Evolutionary conservation across 1,140 invertebrate genomes (phyloP).

Genomic region (Zaprionus gabonicus): DNA sequence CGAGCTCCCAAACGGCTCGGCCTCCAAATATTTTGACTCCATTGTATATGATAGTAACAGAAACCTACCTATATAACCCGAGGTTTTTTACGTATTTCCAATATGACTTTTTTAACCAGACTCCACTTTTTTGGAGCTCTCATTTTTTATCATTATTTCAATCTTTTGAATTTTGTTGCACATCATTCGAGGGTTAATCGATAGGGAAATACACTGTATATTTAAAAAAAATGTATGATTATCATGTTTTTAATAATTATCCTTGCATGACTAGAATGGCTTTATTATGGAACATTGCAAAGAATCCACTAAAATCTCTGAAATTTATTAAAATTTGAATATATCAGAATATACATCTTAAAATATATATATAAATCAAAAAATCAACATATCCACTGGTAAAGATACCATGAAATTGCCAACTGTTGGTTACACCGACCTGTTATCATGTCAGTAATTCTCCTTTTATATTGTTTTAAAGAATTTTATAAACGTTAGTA

Average conservation of each 20-base stretch:
- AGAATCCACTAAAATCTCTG: background rate
- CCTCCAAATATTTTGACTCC: constrained; percentile 46
- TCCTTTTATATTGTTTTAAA: too few relatives aligned
- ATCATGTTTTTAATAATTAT: background rate
- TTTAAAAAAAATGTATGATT: background rate
- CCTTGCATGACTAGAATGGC: background rate
- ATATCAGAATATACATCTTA: background rate
- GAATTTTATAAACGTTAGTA: too few relatives aligned
- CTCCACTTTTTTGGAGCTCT: constrained; percentile 34
- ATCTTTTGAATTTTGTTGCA: constrained; percentile 36
- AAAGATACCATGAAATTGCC: too few relatives aligned
- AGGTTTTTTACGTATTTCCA: constrained; percentile 61
- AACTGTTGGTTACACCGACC: too few relatives aligned
- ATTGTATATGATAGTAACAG: constrained; percentile 42
- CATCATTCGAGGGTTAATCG: constrained; percentile 46
- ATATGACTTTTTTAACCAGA: constrained; percentile 41
- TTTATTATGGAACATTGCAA: background rate
- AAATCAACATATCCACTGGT: background rate
- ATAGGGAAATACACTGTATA: background rate
- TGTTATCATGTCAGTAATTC: too few relatives aligned
- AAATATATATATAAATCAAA: background rate
- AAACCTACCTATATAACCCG: constrained; percentile 44
- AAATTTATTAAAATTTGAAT: too few relatives aligned
- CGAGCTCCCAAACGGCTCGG: constrained; percentile 34
- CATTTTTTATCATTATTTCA: constrained; percentile 30